Evolutionary conservation across 2,797 vertebrate species (phyloP).

Genomic region (Acropternis orthonyx): DNA sequence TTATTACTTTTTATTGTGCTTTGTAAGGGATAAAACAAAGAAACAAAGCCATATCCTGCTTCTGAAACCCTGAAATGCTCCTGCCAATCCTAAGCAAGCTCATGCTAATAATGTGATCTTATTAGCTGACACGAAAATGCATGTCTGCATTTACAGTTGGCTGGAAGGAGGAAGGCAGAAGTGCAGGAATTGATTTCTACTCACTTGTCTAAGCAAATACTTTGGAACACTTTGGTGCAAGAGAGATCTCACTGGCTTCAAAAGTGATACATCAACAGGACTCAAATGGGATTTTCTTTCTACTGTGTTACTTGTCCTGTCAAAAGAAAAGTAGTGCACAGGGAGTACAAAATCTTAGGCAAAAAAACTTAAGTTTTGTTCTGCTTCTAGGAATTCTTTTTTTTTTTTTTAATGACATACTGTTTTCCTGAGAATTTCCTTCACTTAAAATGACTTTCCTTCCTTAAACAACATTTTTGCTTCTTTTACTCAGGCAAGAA

Average conservation of each 20-base stretch:
- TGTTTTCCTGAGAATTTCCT: not conserved
- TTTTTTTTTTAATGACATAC: not conserved
- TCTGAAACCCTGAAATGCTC: not conserved
- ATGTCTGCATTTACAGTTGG: not conserved
- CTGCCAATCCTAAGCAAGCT: not conserved
- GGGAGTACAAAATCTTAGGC: not conserved
- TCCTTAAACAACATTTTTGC: not conserved
- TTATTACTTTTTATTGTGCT: not conserved
- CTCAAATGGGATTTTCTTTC: not conserved
- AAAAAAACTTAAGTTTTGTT: not conserved
- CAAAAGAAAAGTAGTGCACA: not conserved
- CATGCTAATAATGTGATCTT: not conserved
- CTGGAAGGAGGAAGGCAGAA: not conserved
- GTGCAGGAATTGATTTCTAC: not conserved
- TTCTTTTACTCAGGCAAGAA: not conserved
- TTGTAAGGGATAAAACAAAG: not conserved
- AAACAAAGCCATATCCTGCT: not conserved
- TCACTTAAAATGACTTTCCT: not conserved
- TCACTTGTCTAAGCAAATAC: not conserved
- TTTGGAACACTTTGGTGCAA: not conserved
- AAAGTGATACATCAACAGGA: not conserved
- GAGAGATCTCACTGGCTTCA: not conserved
- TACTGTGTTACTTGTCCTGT: not conserved
- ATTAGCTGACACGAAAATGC: not conserved
- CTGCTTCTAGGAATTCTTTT: not conserved